These are phyloP conservation scores for Spodoptera littoralis DNA, from an alignment of 2,888 invertebrate genomes.

Conservation along the genomic window DNA sequence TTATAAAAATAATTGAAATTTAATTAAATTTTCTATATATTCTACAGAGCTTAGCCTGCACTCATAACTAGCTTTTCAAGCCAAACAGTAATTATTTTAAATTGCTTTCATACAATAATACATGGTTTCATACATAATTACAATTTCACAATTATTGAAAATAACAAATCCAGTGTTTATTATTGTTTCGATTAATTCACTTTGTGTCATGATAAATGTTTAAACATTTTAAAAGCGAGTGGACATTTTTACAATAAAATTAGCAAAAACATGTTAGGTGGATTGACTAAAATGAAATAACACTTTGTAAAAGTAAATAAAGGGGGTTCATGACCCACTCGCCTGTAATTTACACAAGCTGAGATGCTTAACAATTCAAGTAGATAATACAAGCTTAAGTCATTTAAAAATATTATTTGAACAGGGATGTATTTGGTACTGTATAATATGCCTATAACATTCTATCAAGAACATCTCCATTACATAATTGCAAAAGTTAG, in stretches of 20 bases:
- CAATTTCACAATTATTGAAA: conserved; percentile 23
- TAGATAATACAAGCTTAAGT: conserved; percentile 28
- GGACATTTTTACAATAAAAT: neutral
- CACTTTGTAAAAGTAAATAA: conserved; percentile 1
- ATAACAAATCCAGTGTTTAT: conserved; percentile 43
- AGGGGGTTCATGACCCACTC: neutral
- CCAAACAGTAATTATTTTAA: conserved; percentile 62
- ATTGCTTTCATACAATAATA: conserved; percentile 48
- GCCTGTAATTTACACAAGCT: conserved; percentile 7
- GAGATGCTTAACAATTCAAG: conserved; percentile 9
- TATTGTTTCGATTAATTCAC: conserved; percentile 40
- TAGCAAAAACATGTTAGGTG: too few species aligned
- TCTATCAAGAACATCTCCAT: conserved; percentile 18
- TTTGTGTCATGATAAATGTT: conserved; percentile 6
- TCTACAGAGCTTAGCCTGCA: conserved; percentile 81
- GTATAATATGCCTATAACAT: conserved; percentile 1
- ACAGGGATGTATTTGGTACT: conserved; percentile 35
- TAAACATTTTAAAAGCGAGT: conserved; percentile 3
- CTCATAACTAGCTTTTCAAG: conserved; percentile 82
- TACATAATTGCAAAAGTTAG: conserved; percentile 26
- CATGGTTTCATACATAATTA: conserved; percentile 31
- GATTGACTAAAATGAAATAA: too few species aligned
- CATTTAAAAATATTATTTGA: conserved; percentile 14
- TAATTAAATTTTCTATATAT: conserved; percentile 76
- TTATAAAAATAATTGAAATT: conserved; percentile 87